Evolutionary conservation across 2,888 invertebrate species (phyloP).

Genomic region (Drosophila paranaensis): DNA sequence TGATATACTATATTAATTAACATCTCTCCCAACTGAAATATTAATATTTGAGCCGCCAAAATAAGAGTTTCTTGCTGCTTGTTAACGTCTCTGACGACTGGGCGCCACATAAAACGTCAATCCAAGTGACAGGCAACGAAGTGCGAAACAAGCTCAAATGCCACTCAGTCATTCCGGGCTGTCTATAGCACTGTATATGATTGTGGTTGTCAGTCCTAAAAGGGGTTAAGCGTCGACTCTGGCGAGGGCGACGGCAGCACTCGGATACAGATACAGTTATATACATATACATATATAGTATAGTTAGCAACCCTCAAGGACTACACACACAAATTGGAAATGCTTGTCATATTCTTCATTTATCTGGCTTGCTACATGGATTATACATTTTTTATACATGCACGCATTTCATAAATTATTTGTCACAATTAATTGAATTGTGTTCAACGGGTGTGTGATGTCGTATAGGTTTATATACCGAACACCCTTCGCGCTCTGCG

Average conservation of each 20-base stretch:
- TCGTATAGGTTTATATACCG: slow-evolving; percentile 1
- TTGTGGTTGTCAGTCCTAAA: slow-evolving; percentile 43
- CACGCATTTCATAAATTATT: slow-evolving; percentile 81
- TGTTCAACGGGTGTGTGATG: slow-evolving; percentile 55
- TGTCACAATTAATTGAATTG: slow-evolving; percentile 84
- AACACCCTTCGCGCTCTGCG: background rate
- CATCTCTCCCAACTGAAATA: background rate
- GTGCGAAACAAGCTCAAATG: slow-evolving; percentile 73
- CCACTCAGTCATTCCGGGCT: slow-evolving; percentile 54
- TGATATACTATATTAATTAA: background rate
- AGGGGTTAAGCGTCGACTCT: slow-evolving; percentile 62
- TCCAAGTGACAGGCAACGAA: slow-evolving; percentile 48
- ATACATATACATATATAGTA: background rate
- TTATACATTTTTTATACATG: slow-evolving; percentile 65
- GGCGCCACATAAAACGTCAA: slow-evolving; percentile 31
- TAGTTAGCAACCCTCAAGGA: slow-evolving; percentile 56
- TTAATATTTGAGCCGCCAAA: background rate
- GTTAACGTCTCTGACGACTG: slow-evolving; percentile 14
- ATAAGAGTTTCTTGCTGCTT: background rate
- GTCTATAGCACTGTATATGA: slow-evolving; percentile 12
- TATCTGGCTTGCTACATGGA: slow-evolving; percentile 71
- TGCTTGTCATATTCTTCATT: slow-evolving; percentile 85
- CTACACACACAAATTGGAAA: slow-evolving; percentile 81
- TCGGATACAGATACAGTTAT: background rate
- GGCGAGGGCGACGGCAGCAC: slow-evolving; percentile 8